Percentiles rank a stretch among this genome's conserved stretches.
Conservation (phyloP, 2,797 vertebrate species). For the Telmatherina bonti region DNA sequence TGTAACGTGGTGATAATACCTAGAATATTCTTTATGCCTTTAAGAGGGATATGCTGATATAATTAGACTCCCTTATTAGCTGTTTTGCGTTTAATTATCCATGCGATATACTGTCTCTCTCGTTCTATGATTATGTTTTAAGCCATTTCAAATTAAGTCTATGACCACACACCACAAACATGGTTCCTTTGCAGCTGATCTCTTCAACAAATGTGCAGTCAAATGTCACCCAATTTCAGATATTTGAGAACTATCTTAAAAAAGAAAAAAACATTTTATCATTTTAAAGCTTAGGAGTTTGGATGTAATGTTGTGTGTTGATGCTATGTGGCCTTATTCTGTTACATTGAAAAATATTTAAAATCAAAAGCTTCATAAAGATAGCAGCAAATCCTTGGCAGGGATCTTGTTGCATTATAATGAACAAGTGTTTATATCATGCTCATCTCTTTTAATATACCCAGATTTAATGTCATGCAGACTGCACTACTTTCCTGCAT, state of each 20-base stretch:
- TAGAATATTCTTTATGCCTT: background rate
- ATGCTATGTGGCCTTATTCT: background rate
- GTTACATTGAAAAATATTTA: background rate
- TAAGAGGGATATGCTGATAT: background rate
- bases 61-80: background rate
- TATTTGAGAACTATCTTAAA: background rate
- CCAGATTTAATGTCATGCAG: conserved; percentile 29
- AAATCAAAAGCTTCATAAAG: conserved; percentile 28
- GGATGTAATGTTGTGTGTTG: background rate
- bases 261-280: background rate
- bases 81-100: background rate
- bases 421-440: conserved; percentile 15
- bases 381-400: conserved; percentile 16
- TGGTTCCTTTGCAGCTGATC: background rate
- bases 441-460: conserved; percentile 20
- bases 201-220: background rate
- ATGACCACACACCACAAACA: background rate
- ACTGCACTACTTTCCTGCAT: conserved; percentile 35
- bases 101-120: background rate
- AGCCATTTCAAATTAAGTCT: background rate
- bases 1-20: background rate
- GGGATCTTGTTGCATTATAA: conserved; percentile 6
- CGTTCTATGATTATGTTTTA: background rate
- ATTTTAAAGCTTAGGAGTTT: background rate
- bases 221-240: background rate